Evolutionary conservation across 2,797 vertebrate genomes (phyloP), one percentile per base, ranked within the genome.

Genomic region (Xyrichtys novacula): DNA sequence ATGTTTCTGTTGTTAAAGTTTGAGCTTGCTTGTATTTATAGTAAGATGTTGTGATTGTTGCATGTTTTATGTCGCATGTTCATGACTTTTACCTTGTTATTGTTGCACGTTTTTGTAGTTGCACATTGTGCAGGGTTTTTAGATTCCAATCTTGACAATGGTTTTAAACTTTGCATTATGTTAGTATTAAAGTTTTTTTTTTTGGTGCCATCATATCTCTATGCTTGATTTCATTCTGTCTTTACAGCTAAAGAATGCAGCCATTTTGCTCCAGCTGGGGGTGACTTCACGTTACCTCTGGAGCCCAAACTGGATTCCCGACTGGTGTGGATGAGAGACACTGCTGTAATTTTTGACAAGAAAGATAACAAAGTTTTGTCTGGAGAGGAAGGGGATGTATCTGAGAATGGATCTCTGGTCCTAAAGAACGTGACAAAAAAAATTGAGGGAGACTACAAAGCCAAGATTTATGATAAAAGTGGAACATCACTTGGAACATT

Each of bases 271-370:
- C 2, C 0, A 2, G 15, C 0, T 6, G 71, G 66, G 0, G 1
- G 0, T 0, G 0, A 0, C 46, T 0, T 65, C 1, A 6, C 0
- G 0, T 3, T 88, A 12, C 16, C 9, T 6, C 20, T 84, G 39
- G 0, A 0, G 0, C 0, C 8, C 14, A 0, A 0, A 0, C 3
- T 60, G 34, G 0, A 0, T 0, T 0, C 0, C 0, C 0, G 0
- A 0, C 1, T 89, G 10, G 36, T 0, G 31, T 89, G 88, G 88
- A 2, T 0, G 0, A n/a, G 5, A 0, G 0, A 20, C 0, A 0
- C 0, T 0, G 0, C 0, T 0, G 0, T 0, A 0, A 23, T 84
- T 15, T 5, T 72, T 0, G 0, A 3, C 1, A 16, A 0, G n/a
- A 44, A 0, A 2, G 0, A 0, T 2, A 0, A 0, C n/a, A 1